Conservation (phyloP, 2,113 vertebrate species). For the Phylloscopus trochiloides region DNA sequence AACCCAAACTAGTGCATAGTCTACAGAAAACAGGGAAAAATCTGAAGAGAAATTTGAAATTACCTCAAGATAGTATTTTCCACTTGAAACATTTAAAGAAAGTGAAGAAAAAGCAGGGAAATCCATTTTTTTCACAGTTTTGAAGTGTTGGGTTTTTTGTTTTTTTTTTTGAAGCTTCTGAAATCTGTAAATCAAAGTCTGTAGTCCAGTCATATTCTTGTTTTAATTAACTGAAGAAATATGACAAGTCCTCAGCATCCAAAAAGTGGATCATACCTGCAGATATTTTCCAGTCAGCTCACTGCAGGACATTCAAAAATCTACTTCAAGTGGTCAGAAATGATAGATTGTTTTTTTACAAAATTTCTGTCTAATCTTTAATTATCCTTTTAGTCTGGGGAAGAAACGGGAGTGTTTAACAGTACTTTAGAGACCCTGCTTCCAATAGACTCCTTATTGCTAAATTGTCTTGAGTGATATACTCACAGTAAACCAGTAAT, state of each 20-base stretch:
- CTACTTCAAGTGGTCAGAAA: not conserved
- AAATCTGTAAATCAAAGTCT: not conserved
- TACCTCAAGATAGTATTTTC: not conserved
- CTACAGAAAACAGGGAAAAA: not conserved
- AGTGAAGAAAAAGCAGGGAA: not conserved
- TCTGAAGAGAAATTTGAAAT: not conserved
- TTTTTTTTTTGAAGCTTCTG: not conserved
- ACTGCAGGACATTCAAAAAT: not conserved
- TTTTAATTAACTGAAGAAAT: not conserved
- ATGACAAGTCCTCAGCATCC: not conserved
- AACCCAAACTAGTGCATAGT: accelerated
- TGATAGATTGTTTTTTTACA: not conserved
- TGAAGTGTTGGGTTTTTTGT: too few species aligned
- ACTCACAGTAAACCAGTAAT: not conserved
- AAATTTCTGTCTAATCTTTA: not conserved
- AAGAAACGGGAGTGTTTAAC: not conserved
- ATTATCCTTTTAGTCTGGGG: not conserved
- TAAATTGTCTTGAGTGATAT: not conserved
- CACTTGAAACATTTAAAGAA: not conserved
- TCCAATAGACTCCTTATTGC: not conserved
- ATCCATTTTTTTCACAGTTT: not conserved
- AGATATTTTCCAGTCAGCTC: not conserved
- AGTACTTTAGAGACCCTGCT: not conserved
- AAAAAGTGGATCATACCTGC: not conserved
- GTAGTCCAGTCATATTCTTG: not conserved